Evolutionary conservation across 2,113 vertebrate species (phyloP).

Genomic region (Puffinus mauretanicus): DNA sequence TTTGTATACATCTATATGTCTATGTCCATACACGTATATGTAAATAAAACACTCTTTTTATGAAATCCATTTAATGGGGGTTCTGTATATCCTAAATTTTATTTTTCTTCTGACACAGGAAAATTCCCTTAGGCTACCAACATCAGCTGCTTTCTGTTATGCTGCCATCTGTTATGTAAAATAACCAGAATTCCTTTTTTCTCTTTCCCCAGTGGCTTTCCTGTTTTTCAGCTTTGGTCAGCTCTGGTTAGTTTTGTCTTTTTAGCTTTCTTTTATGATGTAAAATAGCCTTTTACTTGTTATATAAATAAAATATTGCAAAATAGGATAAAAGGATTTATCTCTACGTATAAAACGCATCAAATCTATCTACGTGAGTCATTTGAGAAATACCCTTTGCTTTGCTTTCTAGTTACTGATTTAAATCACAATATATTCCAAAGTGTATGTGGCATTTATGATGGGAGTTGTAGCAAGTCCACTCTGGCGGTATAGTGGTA

Average conservation of each 20-base stretch:
- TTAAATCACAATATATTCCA: background rate
- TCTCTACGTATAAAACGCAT: background rate
- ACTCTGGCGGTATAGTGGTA: background rate
- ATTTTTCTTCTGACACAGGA: conserved; percentile 15
- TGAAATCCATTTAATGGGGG: conserved; percentile 6
- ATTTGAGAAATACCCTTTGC: background rate
- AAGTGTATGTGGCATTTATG: background rate
- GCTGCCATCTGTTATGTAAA: conserved; percentile 60
- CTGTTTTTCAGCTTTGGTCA: conserved; percentile 51
- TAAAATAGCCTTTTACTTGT: background rate
- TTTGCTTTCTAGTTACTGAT: background rate
- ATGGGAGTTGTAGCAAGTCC: background rate
- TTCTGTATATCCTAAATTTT: conserved; percentile 31
- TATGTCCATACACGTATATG: background rate
- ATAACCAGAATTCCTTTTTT: conserved; percentile 43
- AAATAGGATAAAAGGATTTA: background rate
- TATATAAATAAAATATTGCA: conserved; percentile 30
- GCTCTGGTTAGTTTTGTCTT: conserved; percentile 24
- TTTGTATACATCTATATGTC: background rate
- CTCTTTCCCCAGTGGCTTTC: conserved; percentile 21
- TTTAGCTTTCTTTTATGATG: conserved; percentile 20
- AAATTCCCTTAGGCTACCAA: conserved; percentile 31
- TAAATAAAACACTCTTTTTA: background rate
- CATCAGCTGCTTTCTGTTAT: conserved; percentile 61
- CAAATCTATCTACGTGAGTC: background rate